Base-by-base conservation (phyloP, 2,113 vertebrate species). In the Malurus elegans region DNA sequence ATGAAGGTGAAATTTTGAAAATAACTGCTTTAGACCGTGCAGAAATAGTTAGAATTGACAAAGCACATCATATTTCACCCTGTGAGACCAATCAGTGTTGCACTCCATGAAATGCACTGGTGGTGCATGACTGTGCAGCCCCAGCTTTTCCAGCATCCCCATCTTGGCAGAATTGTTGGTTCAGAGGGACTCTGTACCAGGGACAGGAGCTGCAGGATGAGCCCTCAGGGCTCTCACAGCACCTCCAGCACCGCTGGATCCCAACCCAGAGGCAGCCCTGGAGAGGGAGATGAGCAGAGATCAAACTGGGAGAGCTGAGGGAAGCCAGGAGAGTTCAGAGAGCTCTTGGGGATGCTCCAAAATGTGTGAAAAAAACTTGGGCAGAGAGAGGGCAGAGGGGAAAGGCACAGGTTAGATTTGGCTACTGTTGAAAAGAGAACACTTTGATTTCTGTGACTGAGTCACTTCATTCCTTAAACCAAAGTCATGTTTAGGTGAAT, bases 101-200 rank as follows among this genome's bases (percentile, higher is more conserved):
- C 64, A 20, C 18, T 32, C 53, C 44, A 28, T 0, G 3, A 42
- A 87, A 42, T 19, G 69, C 48, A 32, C 64, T 29, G 72, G 8
- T 64, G 76, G 53, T 64, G 44, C 76, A 18, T 2, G 60, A 62
- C 40, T 42, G 9, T 11, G 69, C 54, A 73, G 73, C 73, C 71
- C 15, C 56, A 45, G 67, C 45, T 48, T 57, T 31, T 48, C 51
- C 80, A 36, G 0, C 3, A 1, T 0, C 2, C 9, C 25, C 25
- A 8, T 28, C 48, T 20, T 12, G 25, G 62, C 67, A 64, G 47
- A 51, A 53, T 0, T 16, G 62, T 14, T 21, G 14, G n/a, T n/a
- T 62, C 45, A 36, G 54, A n/a, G 53, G 40, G 44, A 14, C 17
- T 45, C 12, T 18, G 17, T 1, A n/a, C 5, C 74, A 67, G 31